Conservation (phyloP, 2,113 vertebrate species). For the Smithornis capensis region DNA sequence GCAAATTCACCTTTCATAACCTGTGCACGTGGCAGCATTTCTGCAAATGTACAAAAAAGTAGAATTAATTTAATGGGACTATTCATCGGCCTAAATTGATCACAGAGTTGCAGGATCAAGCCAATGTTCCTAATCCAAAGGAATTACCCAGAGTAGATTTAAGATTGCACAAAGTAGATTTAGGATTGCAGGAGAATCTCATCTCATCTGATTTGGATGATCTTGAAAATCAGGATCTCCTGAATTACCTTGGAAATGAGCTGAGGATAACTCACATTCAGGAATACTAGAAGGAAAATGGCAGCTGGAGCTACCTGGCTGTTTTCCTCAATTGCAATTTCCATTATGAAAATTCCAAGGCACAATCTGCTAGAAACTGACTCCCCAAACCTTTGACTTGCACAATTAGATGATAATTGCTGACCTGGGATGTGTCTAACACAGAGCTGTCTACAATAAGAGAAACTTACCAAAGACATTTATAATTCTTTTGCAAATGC, state of each 20-base stretch:
- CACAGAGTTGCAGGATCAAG: background rate
- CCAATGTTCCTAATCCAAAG: background rate
- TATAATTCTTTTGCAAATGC: background rate
- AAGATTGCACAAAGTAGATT: background rate
- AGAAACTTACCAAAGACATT: background rate
- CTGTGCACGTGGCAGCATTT: background rate
- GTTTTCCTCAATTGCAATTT: slow-evolving; percentile 75
- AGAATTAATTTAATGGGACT: background rate
- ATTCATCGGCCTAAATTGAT: background rate
- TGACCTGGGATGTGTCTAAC: slow-evolving; percentile 72
- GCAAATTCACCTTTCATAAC: background rate
- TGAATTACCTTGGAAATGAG: slow-evolving; percentile 76
- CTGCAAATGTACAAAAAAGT: background rate
- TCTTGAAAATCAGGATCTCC: background rate
- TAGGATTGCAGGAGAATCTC: background rate
- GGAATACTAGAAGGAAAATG: slow-evolving; percentile 78
- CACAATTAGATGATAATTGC: slow-evolving; percentile 76
- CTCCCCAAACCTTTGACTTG: slow-evolving; percentile 83
- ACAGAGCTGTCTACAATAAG: slow-evolving; percentile 68
- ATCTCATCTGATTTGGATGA: background rate
- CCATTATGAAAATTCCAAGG: slow-evolving; percentile 68
- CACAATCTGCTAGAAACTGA: slow-evolving; percentile 73
- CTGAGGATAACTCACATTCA: slow-evolving; percentile 75
- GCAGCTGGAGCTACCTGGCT: slow-evolving; percentile 76
- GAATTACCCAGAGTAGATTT: background rate